Evolutionary conservation across 2,888 invertebrate species (phyloP), one percentile per base, ranked within the genome.

Genomic region (Andrena bicolor): DNA sequence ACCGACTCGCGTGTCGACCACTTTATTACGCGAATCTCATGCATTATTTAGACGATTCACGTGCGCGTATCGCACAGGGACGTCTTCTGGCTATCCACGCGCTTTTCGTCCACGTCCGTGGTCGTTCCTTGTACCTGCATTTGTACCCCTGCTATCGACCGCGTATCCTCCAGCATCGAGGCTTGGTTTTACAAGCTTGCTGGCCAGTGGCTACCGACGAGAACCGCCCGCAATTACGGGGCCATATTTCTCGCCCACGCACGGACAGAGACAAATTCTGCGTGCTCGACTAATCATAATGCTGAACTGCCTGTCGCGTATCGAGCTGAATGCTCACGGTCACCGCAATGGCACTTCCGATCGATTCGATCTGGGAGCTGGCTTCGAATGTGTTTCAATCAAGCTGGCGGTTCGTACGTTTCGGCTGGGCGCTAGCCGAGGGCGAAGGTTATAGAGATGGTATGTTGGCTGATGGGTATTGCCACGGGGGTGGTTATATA

Each of bases 11-110:
- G 61, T 41, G 78, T 77, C 80, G 73, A 73, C 74, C 80, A 71
- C 68, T 86, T 80, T 86, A 86, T 86, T 81, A 86, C 81, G 76
- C 76, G 69, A 66, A 69, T 71, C 49, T 69, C 74, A 79, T 86
- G 80, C 73, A 86, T 86, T 86, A 86, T 86, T 86, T 83, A 86
- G 72, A 75, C 60, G 69, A 63, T 58, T 41, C 70, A 35, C 74
- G 63, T 74, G 20, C 80, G 53, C 70, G 66, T 68, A 70, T 63
- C 61, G 72, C 73, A 69, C 73, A 41, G 30, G 16, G 58, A 72
- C 58, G 73, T 32, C 68, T 51, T 63, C 48, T 28, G 49, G 16
- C 49, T 56, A 35, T 70, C 41, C 28, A 32, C 79, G 23, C 79
- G 49, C 41, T 58, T 48, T 68, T 69, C 48, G 51, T 48, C n/a